Evolutionary conservation across 2,113 vertebrate species (phyloP).

Genomic region (Stictonetta naevosa): DNA sequence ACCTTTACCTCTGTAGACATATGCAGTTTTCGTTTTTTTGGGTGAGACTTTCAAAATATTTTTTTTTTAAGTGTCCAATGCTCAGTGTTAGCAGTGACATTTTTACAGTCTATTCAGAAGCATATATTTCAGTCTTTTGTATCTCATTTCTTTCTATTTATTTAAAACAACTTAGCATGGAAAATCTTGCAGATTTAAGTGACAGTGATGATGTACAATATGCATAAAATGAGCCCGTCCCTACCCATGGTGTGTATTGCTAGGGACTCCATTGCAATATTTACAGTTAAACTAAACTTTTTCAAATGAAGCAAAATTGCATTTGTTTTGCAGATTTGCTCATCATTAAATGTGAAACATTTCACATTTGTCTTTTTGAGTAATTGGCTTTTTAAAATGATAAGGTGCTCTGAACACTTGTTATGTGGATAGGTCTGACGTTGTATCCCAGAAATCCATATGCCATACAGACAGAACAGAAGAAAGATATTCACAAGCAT

Average conservation of each 20-base stretch:
- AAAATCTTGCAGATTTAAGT: constrained; percentile 85
- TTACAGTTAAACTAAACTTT: constrained; percentile 88
- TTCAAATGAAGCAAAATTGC: constrained; percentile 83
- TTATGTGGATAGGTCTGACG: constrained; percentile 90
- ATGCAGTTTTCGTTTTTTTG: constrained; percentile 87
- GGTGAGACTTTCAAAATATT: constrained; percentile 89
- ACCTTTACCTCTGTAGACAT: constrained; percentile 88
- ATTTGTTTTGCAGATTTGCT: constrained; percentile 89
- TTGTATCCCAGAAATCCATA: constrained; percentile 92
- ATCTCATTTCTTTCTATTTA: constrained; percentile 87
- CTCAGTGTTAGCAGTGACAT: constrained; percentile 85
- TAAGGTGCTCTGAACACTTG: constrained; percentile 91
- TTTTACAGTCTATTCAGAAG: constrained; percentile 84
- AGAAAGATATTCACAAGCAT: constrained; percentile 91
- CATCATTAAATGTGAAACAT: constrained; percentile 90
- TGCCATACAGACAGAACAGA: constrained; percentile 92
- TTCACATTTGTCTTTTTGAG: constrained; percentile 90
- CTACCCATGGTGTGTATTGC: constrained; percentile 81
- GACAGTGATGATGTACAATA: constrained; percentile 87
- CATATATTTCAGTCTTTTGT: constrained; percentile 85
- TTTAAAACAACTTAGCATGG: constrained; percentile 82
- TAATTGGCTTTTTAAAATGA: constrained; percentile 91
- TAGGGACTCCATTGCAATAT: constrained; percentile 87
- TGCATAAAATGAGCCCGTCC: constrained; percentile 84
- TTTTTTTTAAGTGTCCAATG: constrained; percentile 86